Base-by-base conservation (phyloP, 1,140 invertebrate genomes). In the Daktulosphaira vitifoliae region DNA sequence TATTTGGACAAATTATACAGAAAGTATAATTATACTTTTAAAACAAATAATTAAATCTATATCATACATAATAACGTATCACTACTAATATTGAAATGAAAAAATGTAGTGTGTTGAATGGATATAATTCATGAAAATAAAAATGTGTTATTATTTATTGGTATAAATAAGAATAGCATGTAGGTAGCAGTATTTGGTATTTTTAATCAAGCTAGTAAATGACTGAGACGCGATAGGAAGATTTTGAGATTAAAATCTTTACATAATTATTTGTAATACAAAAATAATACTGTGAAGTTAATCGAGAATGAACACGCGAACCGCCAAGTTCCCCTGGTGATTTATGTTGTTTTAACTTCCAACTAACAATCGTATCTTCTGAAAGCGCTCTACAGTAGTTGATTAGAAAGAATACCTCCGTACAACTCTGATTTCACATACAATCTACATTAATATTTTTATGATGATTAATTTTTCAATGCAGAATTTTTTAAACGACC, bases 391-490 rank as follows among this genome's bases (percentile, higher is more conserved):
- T 39, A 56, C 53, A 37, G 53, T 56, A 56, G 53, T 56, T 56
- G 38, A 56, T 56, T 56, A 38, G 38, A 56, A 56, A 38, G 6
- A 13, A 15, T 16, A 39, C 29, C 29, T 13, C 33, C 51, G 29
- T 33, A 33, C 29, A 33, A 6, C 5, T 33, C 5, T 33, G 11
- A 33, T 6, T 33, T 33, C 11, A 33, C 29, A 6, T 29, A 22
- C 51, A 33, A 8, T 5, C 29, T 26, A 29, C 13, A 15, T 8
- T 33, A 5, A 11, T 6, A 11, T 33, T 26, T 51, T 16, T 15
- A 26, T n/a, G 33, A 56, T 56, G 42, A 56, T 56, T 56, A 38
- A 56, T 56, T 56, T 56, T 56, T 56, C 38, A 44, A 26, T 22
- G 38, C 23, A 22, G 51, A 53, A 16, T 26, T 53, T 33, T 33